Percentiles rank a stretch among this genome's conserved stretches.
These are phyloP conservation scores for Serranus cabrilla DNA, from an alignment of 2,797 vertebrate species.

Conservation along the genomic window DNA sequence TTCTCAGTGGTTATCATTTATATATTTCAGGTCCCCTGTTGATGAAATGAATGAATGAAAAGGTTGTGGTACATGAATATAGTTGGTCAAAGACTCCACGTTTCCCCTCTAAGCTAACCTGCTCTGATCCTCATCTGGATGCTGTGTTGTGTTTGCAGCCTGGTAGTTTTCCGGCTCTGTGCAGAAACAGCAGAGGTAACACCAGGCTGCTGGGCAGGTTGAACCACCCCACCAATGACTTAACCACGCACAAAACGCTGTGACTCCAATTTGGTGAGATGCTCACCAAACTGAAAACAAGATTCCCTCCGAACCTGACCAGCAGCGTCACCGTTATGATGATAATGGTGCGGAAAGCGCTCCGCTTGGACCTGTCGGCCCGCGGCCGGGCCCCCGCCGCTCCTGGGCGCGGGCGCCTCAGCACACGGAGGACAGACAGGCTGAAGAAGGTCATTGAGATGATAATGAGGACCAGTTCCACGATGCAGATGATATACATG, in stretches of 20 bases:
- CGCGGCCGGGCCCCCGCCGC: not conserved
- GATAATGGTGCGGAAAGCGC: conserved; percentile 27
- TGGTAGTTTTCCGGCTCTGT: conserved; percentile 14
- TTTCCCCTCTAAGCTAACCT: too few species aligned
- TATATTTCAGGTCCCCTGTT: too few species aligned
- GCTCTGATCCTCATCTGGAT: too few species aligned
- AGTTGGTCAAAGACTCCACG: too few species aligned
- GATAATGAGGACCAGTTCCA: fast-evolving
- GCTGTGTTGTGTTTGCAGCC: not conserved
- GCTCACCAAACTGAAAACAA: fast-evolving
- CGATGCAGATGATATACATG: fast-evolving
- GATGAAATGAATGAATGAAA: too few species aligned
- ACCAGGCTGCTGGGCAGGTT: conserved; percentile 9
- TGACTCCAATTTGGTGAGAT: fast-evolving
- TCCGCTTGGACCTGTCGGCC: conserved; percentile 16
- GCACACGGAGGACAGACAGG: conserved; percentile 23
- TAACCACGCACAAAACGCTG: fast-evolving
- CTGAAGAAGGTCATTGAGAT: not conserved
- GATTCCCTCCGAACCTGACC: not conserved
- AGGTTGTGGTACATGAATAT: too few species aligned
- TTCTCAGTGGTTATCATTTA: too few species aligned
- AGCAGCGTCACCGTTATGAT: not conserved
- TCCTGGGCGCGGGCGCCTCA: conserved; percentile 33
- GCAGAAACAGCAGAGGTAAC: conserved; percentile 38
- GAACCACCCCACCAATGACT: fast-evolving